These are phyloP conservation scores for Balaeniceps rex DNA, from an alignment of 2,113 vertebrate genomes.

Conservation along the genomic window DNA sequence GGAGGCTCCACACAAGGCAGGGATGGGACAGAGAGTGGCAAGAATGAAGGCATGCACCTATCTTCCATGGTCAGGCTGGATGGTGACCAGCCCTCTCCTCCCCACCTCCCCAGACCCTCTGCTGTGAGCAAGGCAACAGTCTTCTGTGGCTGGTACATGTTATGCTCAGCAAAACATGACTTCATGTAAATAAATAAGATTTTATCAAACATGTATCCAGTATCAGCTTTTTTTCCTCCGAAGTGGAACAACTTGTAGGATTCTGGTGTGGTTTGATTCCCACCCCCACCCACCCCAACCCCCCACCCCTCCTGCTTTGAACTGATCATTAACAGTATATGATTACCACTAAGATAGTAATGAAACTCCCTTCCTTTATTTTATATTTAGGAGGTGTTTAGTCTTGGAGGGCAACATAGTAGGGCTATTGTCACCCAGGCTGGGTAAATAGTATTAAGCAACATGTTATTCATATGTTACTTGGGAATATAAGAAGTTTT, in stretches of 20 bases:
- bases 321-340: background rate
- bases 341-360: background rate
- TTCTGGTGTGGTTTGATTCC: background rate
- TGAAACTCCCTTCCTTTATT: background rate
- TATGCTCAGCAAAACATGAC: background rate
- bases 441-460: background rate
- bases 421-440: background rate
- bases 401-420: background rate
- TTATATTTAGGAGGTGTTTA: background rate
- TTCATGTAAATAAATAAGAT: background rate
- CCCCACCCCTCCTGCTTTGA: background rate
- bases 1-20: fast-evolving
- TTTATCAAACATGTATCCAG: background rate
- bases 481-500: background rate
- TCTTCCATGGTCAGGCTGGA: fast-evolving
- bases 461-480: background rate
- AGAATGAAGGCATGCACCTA: background rate
- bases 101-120: background rate
- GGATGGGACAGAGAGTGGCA: fast-evolving
- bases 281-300: too few species aligned
- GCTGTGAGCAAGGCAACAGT: background rate
- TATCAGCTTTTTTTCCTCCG: background rate
- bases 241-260: background rate
- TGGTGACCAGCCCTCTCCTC: background rate
- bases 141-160: background rate